These are phyloP conservation scores for Tylochromis polylepis DNA, from an alignment of 2,113 vertebrate species.

Conservation along the genomic window DNA sequence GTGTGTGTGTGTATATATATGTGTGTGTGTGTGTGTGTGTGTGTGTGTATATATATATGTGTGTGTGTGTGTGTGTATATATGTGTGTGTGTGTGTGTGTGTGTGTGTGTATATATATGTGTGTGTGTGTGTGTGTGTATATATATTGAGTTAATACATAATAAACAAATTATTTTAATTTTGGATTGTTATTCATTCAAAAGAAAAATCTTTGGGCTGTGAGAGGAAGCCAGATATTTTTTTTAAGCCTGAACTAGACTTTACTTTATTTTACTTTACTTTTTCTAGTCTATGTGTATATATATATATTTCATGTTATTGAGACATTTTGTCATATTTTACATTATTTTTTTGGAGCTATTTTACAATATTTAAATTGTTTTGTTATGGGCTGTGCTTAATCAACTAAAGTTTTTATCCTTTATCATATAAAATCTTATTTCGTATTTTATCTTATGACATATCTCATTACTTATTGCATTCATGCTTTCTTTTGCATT, in stretches of 20 bases:
- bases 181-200: not conserved
- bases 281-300: fast-evolving
- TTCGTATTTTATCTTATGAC: not conserved
- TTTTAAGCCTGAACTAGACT: not conserved
- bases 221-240: too few species aligned
- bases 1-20: too few species aligned
- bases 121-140: too few species aligned
- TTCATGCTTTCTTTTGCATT: fast-evolving
- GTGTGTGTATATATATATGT: too few species aligned
- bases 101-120: too few species aligned
- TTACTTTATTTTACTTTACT: fast-evolving
- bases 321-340: not conserved
- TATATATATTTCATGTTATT: not conserved
- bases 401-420: not conserved
- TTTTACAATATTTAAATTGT: not conserved
- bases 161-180: not conserved
- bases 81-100: too few species aligned
- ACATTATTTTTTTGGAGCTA: not conserved
- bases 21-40: too few species aligned
- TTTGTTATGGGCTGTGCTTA: not conserved
- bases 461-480: not conserved
- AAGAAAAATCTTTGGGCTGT: not conserved
- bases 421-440: not conserved
- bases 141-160: not conserved
- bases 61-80: too few species aligned